Evolutionary conservation across 2,113 vertebrate species (phyloP).

Genomic region (Cryptotis parvus): DNA sequence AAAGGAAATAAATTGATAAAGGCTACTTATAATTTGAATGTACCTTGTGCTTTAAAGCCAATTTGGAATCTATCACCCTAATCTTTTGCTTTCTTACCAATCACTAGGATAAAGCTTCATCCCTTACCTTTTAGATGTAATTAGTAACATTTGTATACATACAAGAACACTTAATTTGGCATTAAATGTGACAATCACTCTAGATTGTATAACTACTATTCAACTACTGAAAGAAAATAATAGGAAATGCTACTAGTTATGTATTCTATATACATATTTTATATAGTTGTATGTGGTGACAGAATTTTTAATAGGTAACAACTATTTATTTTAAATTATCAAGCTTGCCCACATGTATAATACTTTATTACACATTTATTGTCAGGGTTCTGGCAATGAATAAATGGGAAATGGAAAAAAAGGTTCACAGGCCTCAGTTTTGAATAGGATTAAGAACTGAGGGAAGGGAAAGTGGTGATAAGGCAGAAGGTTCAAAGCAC

Average conservation of each 20-base stretch:
- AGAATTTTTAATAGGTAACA: not conserved
- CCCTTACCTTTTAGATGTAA: too few species aligned
- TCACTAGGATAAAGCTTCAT: too few species aligned
- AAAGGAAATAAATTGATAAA: too few species aligned
- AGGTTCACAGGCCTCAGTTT: not conserved
- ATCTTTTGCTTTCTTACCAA: not conserved
- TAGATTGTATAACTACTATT: not conserved
- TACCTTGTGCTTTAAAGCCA: slow-evolving; percentile 10
- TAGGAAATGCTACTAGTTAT: too few species aligned
- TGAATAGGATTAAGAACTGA: not conserved
- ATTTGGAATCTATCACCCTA: not conserved
- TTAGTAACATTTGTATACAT: too few species aligned
- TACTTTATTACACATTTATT: slow-evolving; percentile 20
- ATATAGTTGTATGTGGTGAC: not conserved
- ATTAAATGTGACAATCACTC: slow-evolving; percentile 26
- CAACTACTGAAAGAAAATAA: too few species aligned
- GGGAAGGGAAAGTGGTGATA: not conserved
- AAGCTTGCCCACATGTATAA: slow-evolving; percentile 1
- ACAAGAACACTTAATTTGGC: slow-evolving; percentile 1
- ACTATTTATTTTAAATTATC: not conserved
- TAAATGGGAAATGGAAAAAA: not conserved
- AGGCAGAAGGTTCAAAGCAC: not conserved
- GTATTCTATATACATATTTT: slow-evolving; percentile 23
- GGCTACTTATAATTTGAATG: not conserved
- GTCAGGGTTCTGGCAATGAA: not conserved